Evolutionary conservation across 1,140 invertebrate species (phyloP), one percentile per base, ranked within the genome.

Genomic region (Euglossa dilemma): DNA sequence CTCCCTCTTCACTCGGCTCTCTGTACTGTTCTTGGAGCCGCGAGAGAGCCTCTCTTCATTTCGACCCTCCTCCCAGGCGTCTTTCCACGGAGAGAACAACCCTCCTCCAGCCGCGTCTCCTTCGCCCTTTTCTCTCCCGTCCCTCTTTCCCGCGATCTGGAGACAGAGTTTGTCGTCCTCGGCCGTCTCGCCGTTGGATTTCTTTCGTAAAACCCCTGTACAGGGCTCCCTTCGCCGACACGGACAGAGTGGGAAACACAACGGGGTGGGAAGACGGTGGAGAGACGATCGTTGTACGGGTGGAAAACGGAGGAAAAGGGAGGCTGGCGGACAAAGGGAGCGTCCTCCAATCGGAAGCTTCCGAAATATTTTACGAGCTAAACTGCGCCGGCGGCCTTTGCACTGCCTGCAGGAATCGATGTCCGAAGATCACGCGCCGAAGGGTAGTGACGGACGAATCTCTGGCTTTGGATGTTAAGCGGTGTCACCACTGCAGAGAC

Each of bases 281-380:
- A 47, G 25, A 57, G 77, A 64, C 63, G 85, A 84, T 75, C 59
- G 61, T 73, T 59, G n/a, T n/a, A 12, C 36, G 36, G 47, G 18
- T 36, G 6, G 52, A 59, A 18, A 50, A 3, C 11, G 52, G 50
- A 52, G 57, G 75, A n/a, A 80, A 70, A 59, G 36, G 36, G 52
- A 75, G 36, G 36, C 36, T 36, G 69, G 18, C 43, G 14, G 76
- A 80, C 56, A 73, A 70, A 78, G 52, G 69, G n/a, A 43, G 25
- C 71, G 92, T 92, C 87, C 89, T 91, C 81, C 90, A 83, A 90
- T 82, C 91, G 83, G 89, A 77, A 78, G 84, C 81, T 71, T 66
- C 84, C 91, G 85, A 93, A 93, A 93, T 93, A 91, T 93, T 93
- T 93, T 90, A 93, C 90, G 86, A 89, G 89, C 72, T 87, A 77